Evolutionary conservation across 1,140 invertebrate species (phyloP).

Genomic region (Drosophila novamexicana): DNA sequence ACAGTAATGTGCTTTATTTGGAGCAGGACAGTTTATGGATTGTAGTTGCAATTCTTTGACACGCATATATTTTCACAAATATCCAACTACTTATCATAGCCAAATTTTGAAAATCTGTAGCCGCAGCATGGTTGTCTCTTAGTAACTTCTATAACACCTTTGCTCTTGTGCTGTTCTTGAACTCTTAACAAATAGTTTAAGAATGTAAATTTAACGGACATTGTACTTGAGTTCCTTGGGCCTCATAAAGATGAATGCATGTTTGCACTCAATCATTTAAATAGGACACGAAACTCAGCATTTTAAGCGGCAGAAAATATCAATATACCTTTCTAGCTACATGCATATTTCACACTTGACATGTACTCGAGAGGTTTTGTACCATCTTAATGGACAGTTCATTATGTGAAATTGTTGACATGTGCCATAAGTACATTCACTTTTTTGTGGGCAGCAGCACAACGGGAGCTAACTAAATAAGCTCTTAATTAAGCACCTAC

Average conservation of each 20-base stretch:
- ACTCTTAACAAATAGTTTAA: background rate
- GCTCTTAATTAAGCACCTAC: slow-evolving; percentile 78
- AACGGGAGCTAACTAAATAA: slow-evolving; percentile 65
- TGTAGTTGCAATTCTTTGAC: too few relatives aligned
- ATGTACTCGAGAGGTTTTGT: slow-evolving; percentile 24
- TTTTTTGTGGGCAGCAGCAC: slow-evolving; percentile 13
- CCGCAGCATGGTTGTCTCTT: background rate
- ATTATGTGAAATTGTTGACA: slow-evolving; percentile 43
- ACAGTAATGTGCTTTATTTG: background rate
- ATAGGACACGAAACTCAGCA: slow-evolving; percentile 35
- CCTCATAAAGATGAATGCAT: slow-evolving; percentile 18
- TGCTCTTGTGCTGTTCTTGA: background rate
- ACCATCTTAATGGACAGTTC: slow-evolving; percentile 44
- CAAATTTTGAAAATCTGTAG: too few relatives aligned
- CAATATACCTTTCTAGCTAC: slow-evolving; percentile 42
- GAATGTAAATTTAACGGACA: background rate
- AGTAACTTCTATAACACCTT: background rate
- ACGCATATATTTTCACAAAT: background rate
- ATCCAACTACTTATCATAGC: too few relatives aligned
- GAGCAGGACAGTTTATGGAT: too few relatives aligned
- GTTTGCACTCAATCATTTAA: slow-evolving; percentile 31
- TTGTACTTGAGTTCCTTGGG: slow-evolving; percentile 2
- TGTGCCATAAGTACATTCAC: slow-evolving; percentile 42
- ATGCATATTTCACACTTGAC: slow-evolving; percentile 40
- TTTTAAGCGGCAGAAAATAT: slow-evolving; percentile 14